phyloP scores from a whole-genome alignment of 2,113 vertebrate species.

The Mesembrinibis cayennensis region DNA sequence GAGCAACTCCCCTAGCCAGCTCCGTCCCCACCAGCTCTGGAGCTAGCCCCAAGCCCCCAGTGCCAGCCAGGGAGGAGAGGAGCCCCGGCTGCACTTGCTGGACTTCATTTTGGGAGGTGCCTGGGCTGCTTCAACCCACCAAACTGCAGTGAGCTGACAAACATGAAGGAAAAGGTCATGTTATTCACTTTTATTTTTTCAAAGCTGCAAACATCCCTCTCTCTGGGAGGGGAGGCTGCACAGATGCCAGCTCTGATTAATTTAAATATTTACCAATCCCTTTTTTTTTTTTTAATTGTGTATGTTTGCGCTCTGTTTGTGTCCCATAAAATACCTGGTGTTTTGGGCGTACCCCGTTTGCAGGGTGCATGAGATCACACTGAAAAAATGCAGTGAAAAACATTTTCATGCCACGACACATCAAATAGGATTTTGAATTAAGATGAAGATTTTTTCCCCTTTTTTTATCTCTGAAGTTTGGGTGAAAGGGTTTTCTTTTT shows the following conservation, averaged over 20 bases:
- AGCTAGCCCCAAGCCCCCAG: background rate
- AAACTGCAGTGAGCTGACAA: conserved; percentile 20
- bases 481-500: conserved; percentile 41
- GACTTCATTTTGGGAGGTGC: conserved; percentile 18
- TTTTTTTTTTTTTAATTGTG: conserved; percentile 72
- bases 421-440: conserved; percentile 90
- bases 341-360: conserved; percentile 86
- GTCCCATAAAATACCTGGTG: conserved; percentile 82
- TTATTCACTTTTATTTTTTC: conserved; percentile 36
- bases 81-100: background rate
- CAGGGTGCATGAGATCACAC: conserved; percentile 86
- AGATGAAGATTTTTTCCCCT: conserved; percentile 76
- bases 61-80: background rate
- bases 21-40: background rate
- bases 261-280: conserved; percentile 73
- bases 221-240: conserved; percentile 58
- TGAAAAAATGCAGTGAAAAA: conserved; percentile 96
- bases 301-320: conserved; percentile 76
- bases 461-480: conserved; percentile 63
- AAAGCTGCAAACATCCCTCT: conserved; percentile 58
- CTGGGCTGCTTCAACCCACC: conserved; percentile 17
- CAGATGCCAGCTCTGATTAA: conserved; percentile 65
- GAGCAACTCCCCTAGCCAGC: background rate
- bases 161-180: conserved; percentile 65
- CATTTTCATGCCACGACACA: conserved; percentile 92